A percentile compares a stretch with the other conserved stretches of the same genome.
Evolutionary conservation across 2,888 invertebrate genomes (phyloP).

Genomic region (Acleris literana): DNA sequence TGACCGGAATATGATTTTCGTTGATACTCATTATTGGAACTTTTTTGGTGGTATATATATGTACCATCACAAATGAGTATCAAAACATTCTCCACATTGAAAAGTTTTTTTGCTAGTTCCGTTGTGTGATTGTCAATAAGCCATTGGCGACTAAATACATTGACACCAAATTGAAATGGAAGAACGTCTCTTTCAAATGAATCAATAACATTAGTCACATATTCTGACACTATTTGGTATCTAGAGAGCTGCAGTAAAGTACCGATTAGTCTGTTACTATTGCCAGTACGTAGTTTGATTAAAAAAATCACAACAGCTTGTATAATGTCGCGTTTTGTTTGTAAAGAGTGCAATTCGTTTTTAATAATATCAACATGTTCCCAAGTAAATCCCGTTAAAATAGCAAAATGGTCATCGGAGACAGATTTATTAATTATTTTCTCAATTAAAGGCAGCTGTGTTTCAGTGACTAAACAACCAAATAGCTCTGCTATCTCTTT

Average conservation of each 20-base stretch:
- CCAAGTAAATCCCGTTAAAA: conserved; percentile 9
- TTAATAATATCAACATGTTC: conserved; percentile 3
- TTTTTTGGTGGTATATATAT: conserved; percentile 8
- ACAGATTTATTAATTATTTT: not conserved
- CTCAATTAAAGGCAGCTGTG: conserved; percentile 1
- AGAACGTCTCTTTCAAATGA: conserved; percentile 5
- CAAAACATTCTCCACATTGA: conserved; percentile 1
- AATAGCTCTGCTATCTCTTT: conserved; percentile 4
- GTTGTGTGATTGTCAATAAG: conserved; percentile 8
- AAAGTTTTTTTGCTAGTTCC: conserved; percentile 2
- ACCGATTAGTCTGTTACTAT: conserved; percentile 8
- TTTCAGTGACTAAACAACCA: conserved; percentile 2
- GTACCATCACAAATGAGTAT: conserved; percentile 14
- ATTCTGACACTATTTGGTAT: conserved; percentile 8
- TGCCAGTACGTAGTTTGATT: conserved; percentile 10
- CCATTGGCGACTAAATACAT: conserved; percentile 7
- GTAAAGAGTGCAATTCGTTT: conserved; percentile 6
- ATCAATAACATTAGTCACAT: conserved; percentile 3
- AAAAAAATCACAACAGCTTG: conserved; percentile 7
- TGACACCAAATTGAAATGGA: conserved; percentile 6
- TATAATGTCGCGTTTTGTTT: conserved; percentile 8
- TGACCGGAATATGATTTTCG: conserved; percentile 10
- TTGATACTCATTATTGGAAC: not conserved
- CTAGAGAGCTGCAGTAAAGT: not conserved
- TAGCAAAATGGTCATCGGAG: conserved; percentile 10